Evolutionary conservation across 1,140 invertebrate genomes (phyloP).

Genomic region (Arion vulgaris): DNA sequence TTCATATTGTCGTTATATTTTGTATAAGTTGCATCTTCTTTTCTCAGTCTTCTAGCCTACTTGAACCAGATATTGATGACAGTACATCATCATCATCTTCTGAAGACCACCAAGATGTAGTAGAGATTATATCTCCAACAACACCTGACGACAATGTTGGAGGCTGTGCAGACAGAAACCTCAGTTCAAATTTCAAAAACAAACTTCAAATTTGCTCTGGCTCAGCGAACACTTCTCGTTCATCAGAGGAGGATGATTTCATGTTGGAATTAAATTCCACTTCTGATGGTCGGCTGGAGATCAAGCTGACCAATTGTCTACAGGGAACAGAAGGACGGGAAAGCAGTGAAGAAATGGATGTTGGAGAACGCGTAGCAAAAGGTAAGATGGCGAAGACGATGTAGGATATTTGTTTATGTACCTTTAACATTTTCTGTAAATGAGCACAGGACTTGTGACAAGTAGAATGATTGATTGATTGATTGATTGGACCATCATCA

Average conservation of each 20-base stretch:
- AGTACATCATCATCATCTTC: background rate
- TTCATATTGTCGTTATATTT: no score
- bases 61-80: constrained; percentile 34
- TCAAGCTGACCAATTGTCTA: constrained; percentile 18
- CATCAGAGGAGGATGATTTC: constrained; percentile 20
- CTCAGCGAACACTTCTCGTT: background rate
- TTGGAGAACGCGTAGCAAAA: background rate
- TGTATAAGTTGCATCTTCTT: background rate
- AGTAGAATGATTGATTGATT: no score
- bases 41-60: constrained; percentile 20
- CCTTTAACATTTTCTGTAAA: no score
- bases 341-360: constrained; percentile 8
- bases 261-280: constrained; percentile 36
- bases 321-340: background rate
- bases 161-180: background rate
- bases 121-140: background rate
- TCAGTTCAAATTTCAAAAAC: constrained; percentile 26
- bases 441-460: no score
- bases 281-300: constrained; percentile 23
- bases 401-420: no score
- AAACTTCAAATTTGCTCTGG: constrained; percentile 15
- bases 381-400: no score
- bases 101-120: constrained; percentile 20
- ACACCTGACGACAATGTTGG: background rate
- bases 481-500: no score